Conservation (phyloP, 2,888 invertebrate genomes). For the Panopea generosa region DNA sequence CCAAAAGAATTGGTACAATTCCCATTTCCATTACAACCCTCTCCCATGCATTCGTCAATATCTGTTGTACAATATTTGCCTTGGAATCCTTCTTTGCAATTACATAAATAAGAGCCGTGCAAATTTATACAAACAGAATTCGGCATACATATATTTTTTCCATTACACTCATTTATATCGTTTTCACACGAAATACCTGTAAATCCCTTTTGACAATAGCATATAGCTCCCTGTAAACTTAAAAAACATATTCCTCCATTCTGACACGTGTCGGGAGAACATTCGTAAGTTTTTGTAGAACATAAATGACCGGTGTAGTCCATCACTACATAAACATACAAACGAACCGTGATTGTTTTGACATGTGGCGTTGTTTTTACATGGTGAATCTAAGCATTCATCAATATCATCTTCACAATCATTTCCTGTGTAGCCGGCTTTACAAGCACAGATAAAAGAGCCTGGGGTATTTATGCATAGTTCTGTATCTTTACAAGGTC, state of each 20-base stretch:
- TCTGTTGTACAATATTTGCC: too few relatives aligned
- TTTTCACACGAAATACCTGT: background rate
- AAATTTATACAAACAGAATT: conserved; percentile 48
- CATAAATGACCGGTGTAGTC: conserved; percentile 61
- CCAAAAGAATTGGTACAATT: conserved; percentile 57
- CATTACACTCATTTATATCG: conserved; percentile 17
- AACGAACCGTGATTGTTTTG: conserved; percentile 52
- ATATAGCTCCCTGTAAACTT: conserved; percentile 45
- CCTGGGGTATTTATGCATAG: conserved; percentile 52
- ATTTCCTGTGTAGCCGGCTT: conserved; percentile 39
- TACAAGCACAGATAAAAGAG: conserved; percentile 47
- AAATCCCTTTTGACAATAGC: conserved; percentile 20
- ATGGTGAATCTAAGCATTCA: conserved; percentile 61
- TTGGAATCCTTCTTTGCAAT: too few relatives aligned
- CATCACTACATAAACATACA: conserved; percentile 57
- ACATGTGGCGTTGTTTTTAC: conserved; percentile 65
- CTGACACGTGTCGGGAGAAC: conserved; percentile 50
- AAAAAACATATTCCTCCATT: conserved; percentile 58
- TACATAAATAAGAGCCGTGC: conserved; percentile 48
- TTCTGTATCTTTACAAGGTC: conserved; percentile 44
- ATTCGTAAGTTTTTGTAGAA: conserved; percentile 61
- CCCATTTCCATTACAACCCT: conserved; percentile 59
- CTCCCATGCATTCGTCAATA: too few relatives aligned
- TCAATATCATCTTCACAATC: conserved; percentile 52
- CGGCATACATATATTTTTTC: conserved; percentile 11